Evolutionary conservation across 2,113 vertebrate genomes (phyloP).

Genomic region (Puntigrus tetrazona): DNA sequence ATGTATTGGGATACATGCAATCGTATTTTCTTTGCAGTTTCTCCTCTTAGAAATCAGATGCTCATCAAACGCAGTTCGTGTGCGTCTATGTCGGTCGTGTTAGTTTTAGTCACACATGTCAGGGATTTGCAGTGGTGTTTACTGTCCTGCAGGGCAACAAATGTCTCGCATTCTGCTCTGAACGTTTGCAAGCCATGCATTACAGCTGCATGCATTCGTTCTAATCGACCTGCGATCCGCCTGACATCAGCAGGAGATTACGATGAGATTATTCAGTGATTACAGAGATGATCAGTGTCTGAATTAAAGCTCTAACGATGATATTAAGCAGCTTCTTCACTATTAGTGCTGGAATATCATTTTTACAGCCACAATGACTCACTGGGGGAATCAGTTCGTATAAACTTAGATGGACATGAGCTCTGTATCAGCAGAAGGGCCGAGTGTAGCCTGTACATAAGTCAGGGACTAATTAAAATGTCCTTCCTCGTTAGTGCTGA

Average conservation of each 20-base stretch:
- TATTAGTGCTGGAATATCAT: neutral
- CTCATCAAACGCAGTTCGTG: neutral
- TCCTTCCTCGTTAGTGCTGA: constrained; percentile 76
- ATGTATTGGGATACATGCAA: neutral
- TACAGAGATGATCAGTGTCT: constrained; percentile 10
- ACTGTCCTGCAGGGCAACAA: neutral
- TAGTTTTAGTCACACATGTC: neutral
- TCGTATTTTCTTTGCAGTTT: neutral
- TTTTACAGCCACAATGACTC: constrained; percentile 28
- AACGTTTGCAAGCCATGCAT: neutral
- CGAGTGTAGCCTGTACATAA: constrained; percentile 52
- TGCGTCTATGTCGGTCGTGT: neutral
- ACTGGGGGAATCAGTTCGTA: neutral
- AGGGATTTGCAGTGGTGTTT: neutral
- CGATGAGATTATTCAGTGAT: neutral
- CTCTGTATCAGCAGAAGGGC: constrained; percentile 11
- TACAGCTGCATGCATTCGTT: neutral
- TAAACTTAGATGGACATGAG: constrained; percentile 33
- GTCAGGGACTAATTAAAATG: constrained; percentile 78
- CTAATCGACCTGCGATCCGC: neutral
- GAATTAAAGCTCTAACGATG: neutral
- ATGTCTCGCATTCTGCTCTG: neutral
- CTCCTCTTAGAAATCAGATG: neutral
- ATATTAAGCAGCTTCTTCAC: constrained; percentile 15
- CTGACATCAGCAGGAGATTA: neutral